A percentile compares a stretch with the other conserved stretches of the same genome.
phyloP scores from a whole-genome alignment of 2,113 vertebrate genomes.

The Heliornis fulica region DNA sequence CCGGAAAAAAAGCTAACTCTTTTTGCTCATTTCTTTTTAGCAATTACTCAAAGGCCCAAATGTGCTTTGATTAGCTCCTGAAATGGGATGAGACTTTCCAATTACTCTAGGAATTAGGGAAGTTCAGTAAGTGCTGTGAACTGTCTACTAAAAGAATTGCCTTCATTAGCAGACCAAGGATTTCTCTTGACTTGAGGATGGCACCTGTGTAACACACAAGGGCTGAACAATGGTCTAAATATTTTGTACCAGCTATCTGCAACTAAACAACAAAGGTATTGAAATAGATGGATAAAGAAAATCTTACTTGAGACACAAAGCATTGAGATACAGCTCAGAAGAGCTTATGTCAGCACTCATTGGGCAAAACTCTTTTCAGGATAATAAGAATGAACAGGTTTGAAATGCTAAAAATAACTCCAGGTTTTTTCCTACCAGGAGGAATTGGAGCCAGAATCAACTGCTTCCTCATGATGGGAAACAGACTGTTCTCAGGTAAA shows the following conservation, averaged over 20 bases:
- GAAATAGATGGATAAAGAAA: slow-evolving; percentile 28
- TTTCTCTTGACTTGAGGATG: background rate
- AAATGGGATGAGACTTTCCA: background rate
- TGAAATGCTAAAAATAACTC: slow-evolving; percentile 29
- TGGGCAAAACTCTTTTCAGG: background rate
- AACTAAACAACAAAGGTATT: slow-evolving; percentile 1
- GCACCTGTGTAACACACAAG: background rate
- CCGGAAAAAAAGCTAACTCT: background rate
- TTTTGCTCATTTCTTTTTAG: background rate
- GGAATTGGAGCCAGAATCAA: background rate
- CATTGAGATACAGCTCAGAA: background rate
- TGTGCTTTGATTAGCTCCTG: background rate
- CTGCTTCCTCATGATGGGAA: background rate
- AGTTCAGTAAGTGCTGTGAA: background rate
- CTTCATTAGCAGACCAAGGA: background rate
- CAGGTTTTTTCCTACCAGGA: background rate
- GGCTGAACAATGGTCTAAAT: background rate
- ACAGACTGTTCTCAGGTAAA: background rate
- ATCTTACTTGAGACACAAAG: background rate
- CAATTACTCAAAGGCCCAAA: background rate
- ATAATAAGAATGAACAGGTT: slow-evolving; percentile 28
- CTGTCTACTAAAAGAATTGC: background rate
- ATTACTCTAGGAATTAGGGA: background rate
- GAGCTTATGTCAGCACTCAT: slow-evolving; percentile 16
- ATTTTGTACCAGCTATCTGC: background rate